Percentiles rank a stretch among this genome's conserved stretches.
These are phyloP conservation scores for Catharus fuscescens DNA, from an alignment of 2,113 vertebrate species.

Conservation along the genomic window DNA sequence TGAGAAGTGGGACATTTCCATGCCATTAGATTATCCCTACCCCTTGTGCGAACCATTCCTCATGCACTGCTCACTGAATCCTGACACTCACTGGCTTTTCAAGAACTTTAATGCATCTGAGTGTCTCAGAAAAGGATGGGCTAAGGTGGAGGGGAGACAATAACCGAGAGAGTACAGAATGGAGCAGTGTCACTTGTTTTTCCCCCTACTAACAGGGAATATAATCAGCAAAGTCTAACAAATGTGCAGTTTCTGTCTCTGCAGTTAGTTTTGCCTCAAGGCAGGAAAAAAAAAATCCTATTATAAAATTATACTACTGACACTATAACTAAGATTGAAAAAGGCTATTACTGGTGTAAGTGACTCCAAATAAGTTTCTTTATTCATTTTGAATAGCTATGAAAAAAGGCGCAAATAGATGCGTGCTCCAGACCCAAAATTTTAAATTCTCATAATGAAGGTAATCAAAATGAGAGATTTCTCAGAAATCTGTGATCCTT, in stretches of 20 bases:
- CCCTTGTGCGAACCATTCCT: background rate
- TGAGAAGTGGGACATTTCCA: background rate
- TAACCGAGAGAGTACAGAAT: background rate
- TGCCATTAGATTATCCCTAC: background rate
- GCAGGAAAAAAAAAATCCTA: background rate
- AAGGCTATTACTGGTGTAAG: constrained; percentile 1
- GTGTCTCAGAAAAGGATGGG: background rate
- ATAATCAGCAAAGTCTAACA: background rate
- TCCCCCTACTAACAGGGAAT: background rate
- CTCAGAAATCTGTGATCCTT: background rate
- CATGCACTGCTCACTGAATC: background rate
- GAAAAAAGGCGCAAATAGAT: background rate
- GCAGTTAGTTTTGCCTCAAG: constrained; percentile 17
- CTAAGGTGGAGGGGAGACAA: background rate
- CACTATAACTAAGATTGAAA: constrained; percentile 45
- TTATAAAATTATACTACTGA: constrained; percentile 37
- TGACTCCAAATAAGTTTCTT: constrained; percentile 17
- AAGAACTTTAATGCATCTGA: background rate
- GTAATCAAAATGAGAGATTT: background rate
- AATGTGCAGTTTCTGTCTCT: background rate
- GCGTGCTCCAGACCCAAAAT: background rate
- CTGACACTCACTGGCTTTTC: background rate
- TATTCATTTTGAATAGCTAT: background rate
- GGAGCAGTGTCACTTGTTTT: background rate
- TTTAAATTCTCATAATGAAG: background rate